Conservation (phyloP, 2,797 vertebrate species). For the Ateles fusciceps region DNA sequence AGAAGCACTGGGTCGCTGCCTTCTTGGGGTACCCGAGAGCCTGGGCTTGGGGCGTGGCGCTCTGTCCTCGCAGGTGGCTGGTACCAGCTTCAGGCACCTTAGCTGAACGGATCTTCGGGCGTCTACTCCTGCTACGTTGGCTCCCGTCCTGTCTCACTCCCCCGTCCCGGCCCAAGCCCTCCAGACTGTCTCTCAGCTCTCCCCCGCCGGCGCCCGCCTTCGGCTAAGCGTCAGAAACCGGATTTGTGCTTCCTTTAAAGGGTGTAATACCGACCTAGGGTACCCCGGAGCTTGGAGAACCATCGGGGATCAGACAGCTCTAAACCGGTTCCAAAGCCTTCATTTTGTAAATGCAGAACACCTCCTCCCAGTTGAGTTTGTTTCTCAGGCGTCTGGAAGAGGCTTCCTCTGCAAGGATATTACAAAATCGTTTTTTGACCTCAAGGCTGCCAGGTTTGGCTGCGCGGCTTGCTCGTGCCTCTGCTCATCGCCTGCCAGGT, state of each 20-base stretch:
- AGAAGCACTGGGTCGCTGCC: neutral
- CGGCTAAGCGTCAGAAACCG: neutral
- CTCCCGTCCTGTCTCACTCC: neutral
- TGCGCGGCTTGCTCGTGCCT: neutral
- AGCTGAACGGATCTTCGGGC: accelerated
- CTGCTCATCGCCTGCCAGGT: neutral
- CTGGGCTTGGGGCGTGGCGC: neutral
- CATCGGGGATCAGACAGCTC: neutral
- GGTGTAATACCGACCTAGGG: neutral
- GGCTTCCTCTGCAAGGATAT: neutral
- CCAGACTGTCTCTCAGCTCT: neutral
- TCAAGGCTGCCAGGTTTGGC: accelerated
- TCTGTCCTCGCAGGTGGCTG: accelerated
- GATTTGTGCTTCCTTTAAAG: neutral
- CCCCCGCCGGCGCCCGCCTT: accelerated
- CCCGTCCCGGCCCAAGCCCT: neutral
- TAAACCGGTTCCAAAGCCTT: neutral
- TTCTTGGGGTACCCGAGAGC: accelerated
- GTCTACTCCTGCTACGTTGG: accelerated
- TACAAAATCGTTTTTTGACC: neutral
- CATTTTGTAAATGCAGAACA: constrained; percentile 13
- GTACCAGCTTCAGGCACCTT: accelerated
- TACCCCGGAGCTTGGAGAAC: neutral
- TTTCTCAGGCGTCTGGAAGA: neutral
- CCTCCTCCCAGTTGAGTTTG: neutral